Evolutionary conservation across 2,888 invertebrate genomes (phyloP).

Genomic region (Flexamia atlantica): DNA sequence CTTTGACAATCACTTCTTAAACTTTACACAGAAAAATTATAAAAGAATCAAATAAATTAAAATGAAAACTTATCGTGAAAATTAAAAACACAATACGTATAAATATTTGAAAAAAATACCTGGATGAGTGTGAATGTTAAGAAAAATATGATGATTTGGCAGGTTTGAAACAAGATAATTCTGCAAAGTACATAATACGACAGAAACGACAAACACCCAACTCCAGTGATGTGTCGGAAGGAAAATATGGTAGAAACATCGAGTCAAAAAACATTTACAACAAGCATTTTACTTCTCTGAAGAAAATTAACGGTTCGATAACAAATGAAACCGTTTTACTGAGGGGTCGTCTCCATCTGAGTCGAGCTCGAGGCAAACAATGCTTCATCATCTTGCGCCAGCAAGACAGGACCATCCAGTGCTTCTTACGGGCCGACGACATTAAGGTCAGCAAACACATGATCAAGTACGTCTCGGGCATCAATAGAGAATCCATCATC

Average conservation of each 20-base stretch:
- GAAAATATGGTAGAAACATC: slow-evolving; percentile 20
- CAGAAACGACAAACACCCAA: slow-evolving; percentile 1
- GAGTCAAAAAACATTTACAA: background rate
- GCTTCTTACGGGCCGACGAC: slow-evolving; percentile 15
- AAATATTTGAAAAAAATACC: background rate
- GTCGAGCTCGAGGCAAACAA: slow-evolving; percentile 34
- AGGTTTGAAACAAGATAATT: slow-evolving; percentile 31
- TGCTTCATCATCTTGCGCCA: slow-evolving; percentile 36
- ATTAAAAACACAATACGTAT: background rate
- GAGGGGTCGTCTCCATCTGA: slow-evolving; percentile 29
- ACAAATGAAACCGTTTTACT: background rate
- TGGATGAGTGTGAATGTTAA: background rate
- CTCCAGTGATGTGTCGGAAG: slow-evolving; percentile 1
- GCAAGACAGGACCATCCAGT: slow-evolving; percentile 43
- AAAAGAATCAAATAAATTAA: too few species aligned
- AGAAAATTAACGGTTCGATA: background rate
- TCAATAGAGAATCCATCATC: slow-evolving; percentile 38
- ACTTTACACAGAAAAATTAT: too few species aligned
- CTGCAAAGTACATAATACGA: background rate
- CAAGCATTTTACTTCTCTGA: background rate
- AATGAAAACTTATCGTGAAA: too few species aligned
- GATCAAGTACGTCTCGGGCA: slow-evolving; percentile 35
- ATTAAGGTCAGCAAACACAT: background rate
- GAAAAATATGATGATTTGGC: slow-evolving; percentile 28
- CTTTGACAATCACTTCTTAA: too few species aligned